A percentile compares a stretch with the other conserved stretches of the same genome.
phyloP scores from a whole-genome alignment of 2,797 vertebrate species.

The Sylvia borin region DNA sequence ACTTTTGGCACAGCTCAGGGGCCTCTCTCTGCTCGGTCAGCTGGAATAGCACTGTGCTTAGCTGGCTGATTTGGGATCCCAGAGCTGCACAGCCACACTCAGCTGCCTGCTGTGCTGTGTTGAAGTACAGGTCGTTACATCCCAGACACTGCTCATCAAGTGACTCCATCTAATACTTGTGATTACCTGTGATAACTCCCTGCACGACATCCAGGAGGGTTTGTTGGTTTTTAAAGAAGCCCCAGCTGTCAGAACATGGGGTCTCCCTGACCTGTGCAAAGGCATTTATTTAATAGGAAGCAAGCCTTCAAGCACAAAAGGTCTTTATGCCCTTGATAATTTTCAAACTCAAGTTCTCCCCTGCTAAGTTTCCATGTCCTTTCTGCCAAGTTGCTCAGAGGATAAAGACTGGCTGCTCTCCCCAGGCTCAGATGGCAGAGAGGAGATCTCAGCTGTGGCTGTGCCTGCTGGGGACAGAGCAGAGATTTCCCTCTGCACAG shows the following conservation, averaged over 20 bases:
- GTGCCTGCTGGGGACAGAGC: not conserved
- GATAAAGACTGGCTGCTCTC: not conserved
- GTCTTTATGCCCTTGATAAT: not conserved
- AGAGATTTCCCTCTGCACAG: not conserved
- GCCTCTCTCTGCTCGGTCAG: not conserved
- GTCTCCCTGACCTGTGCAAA: not conserved
- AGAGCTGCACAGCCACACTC: not conserved
- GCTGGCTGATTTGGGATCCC: not conserved
- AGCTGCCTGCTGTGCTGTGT: not conserved
- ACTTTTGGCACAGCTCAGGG: not conserved
- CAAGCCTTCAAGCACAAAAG: not conserved
- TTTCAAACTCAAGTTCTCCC: not conserved
- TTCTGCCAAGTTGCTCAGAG: not conserved
- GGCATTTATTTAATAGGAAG: not conserved
- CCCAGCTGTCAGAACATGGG: not conserved
- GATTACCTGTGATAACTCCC: not conserved
- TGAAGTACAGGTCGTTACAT: not conserved
- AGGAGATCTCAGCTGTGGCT: not conserved
- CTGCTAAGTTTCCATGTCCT: not conserved
- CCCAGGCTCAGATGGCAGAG: not conserved
- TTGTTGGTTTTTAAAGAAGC: not conserved
- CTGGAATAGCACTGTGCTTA: not conserved
- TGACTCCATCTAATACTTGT: not conserved
- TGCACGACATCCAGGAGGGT: accelerated
- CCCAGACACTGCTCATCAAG: not conserved